A percentile compares a stretch with the other conserved stretches of the same genome.
Evolutionary conservation across 1,140 invertebrate genomes (phyloP).

Genomic region (Popillia japonica): DNA sequence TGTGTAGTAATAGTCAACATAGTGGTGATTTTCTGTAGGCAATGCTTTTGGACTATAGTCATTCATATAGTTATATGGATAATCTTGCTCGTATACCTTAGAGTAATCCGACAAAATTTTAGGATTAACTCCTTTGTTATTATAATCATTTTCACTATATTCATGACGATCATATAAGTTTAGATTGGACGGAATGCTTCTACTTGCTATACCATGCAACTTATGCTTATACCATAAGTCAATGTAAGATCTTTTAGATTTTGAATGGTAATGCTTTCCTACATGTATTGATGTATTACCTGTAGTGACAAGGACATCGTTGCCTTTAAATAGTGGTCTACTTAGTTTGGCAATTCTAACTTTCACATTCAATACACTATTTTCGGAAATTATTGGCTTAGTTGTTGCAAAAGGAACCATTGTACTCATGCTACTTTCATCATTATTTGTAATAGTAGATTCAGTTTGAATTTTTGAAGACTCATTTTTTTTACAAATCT

Average conservation of each 20-base stretch:
- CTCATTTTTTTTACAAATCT: neutral
- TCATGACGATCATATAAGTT: neutral
- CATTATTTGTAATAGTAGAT: neutral
- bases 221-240: too few relatives aligned
- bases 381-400: neutral
- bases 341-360: neutral
- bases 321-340: neutral
- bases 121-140: too few relatives aligned
- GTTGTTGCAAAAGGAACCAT: neutral
- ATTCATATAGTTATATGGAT: too few relatives aligned
- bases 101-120: too few relatives aligned
- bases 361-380: neutral
- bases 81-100: too few relatives aligned
- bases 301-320: neutral
- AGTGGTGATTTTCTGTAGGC: too few relatives aligned
- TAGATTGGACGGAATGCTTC: neutral
- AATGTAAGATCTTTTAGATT: neutral
- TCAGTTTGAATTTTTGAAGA: neutral
- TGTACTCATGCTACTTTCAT: neutral
- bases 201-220: neutral
- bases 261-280: neutral
- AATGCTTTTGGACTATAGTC: too few relatives aligned
- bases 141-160: too few relatives aligned
- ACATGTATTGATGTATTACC: neutral
- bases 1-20: too few relatives aligned